A percentile compares a stretch with the other conserved stretches of the same genome.
Conservation (phyloP, 1,140 invertebrate species). For the Proctacanthus coquilletti region DNA sequence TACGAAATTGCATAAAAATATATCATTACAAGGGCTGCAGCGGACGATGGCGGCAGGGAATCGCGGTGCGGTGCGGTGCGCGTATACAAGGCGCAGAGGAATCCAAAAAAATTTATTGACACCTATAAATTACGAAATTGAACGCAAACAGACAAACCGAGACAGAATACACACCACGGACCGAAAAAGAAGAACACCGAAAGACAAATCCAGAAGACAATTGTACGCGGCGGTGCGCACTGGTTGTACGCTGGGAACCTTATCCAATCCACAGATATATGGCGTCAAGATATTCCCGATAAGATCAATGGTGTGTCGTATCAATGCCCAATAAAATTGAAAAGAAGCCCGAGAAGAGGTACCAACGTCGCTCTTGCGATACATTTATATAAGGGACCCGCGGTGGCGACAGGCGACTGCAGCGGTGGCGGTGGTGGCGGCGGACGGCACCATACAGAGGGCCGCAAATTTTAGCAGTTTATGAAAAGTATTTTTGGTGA, state of each 20-base stretch:
- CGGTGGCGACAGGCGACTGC: too few relatives aligned
- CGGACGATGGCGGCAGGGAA: too few relatives aligned
- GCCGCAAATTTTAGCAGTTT: too few relatives aligned
- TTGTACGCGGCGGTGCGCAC: conserved; percentile 1
- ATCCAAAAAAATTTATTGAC: conserved; percentile 10
- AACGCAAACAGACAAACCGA: conserved; percentile 1
- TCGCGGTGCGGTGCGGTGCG: too few relatives aligned
- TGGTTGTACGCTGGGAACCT: conserved; percentile 4
- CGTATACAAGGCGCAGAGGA: too few relatives aligned
- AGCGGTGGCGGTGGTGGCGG: too few relatives aligned
- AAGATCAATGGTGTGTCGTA: conserved; percentile 13
- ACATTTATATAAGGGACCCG: too few relatives aligned
- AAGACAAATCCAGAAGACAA: not conserved
- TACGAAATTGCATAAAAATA: too few relatives aligned
- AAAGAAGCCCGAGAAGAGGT: too few relatives aligned
- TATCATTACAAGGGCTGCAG: too few relatives aligned
- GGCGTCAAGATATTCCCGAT: conserved; percentile 13
- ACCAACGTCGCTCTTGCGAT: too few relatives aligned
- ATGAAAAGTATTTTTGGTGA: not conserved
- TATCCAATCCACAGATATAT: conserved; percentile 5
- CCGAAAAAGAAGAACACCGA: not conserved
- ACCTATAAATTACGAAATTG: conserved; percentile 11
- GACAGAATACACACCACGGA: not conserved
- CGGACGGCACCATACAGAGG: too few relatives aligned
- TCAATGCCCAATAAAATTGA: conserved; percentile 12